These are phyloP conservation scores for Chrysopa pallens DNA, from an alignment of 1,140 invertebrate genomes.

Conservation along the genomic window DNA sequence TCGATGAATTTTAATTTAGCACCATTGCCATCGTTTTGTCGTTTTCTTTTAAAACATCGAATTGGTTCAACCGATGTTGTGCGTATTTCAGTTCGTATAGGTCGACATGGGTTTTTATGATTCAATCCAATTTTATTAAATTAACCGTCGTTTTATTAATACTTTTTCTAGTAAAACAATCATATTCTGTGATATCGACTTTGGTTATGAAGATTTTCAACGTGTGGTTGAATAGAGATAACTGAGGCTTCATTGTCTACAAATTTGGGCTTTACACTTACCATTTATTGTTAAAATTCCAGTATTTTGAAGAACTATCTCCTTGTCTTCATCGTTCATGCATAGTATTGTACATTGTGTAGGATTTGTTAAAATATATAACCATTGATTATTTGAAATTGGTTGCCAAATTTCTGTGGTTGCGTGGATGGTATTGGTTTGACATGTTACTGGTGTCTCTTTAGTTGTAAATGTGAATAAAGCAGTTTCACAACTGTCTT, in stretches of 20 bases:
- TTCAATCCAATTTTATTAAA: neutral
- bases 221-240: neutral
- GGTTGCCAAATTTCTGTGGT: constrained; percentile 1
- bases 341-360: constrained; percentile 1
- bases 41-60: neutral
- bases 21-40: no score
- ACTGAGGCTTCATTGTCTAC: neutral
- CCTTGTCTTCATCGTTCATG: neutral
- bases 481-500: neutral
- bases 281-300: constrained; percentile 1
- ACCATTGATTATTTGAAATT: no score
- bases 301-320: neutral
- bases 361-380: neutral
- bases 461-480: neutral
- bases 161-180: neutral
- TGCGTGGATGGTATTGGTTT: neutral
- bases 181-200: constrained; percentile 1
- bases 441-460: neutral
- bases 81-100: neutral
- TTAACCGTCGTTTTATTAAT: neutral
- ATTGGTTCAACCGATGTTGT: neutral
- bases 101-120: neutral
- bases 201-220: neutral
- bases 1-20: no score
- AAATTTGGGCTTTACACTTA: constrained; percentile 1